Evolutionary conservation across 2,888 invertebrate genomes (phyloP).

Genomic region (Thereva unica): DNA sequence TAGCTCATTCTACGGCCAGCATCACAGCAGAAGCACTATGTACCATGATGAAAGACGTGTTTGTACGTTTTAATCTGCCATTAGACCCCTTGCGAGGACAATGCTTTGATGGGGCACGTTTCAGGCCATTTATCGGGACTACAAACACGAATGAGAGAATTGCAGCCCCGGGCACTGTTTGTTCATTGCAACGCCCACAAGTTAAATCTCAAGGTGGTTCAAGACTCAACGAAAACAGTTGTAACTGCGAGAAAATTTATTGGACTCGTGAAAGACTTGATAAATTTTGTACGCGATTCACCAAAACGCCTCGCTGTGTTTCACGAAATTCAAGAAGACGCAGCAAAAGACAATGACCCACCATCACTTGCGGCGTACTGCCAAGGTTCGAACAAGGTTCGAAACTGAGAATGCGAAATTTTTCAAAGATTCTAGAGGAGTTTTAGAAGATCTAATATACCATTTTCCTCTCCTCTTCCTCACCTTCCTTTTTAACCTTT

Average conservation of each 20-base stretch:
- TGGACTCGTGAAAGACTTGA: not conserved
- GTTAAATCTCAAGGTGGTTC: constrained; percentile 7
- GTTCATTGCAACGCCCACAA: constrained; percentile 12
- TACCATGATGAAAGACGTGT: not conserved
- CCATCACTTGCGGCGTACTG: constrained; percentile 3
- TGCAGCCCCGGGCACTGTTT: not conserved
- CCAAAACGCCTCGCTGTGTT: not conserved
- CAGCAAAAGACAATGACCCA: not conserved
- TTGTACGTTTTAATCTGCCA: not conserved
- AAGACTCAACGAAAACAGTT: not conserved
- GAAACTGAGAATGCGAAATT: too few relatives aligned
- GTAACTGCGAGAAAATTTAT: not conserved
- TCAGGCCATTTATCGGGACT: not conserved
- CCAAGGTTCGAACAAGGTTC: not conserved
- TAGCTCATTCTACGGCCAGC: not conserved
- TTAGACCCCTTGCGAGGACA: not conserved
- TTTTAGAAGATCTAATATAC: too few relatives aligned
- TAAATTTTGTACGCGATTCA: not conserved
- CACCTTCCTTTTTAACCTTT: too few relatives aligned
- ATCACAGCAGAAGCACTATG: not conserved
- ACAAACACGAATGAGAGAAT: not conserved
- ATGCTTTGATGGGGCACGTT: constrained; percentile 5
- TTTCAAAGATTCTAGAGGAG: too few relatives aligned
- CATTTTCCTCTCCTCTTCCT: too few relatives aligned
- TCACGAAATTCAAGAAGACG: too few relatives aligned